Base-by-base conservation (phyloP, 2,797 vertebrate species). In the Anas acuta region DNA sequence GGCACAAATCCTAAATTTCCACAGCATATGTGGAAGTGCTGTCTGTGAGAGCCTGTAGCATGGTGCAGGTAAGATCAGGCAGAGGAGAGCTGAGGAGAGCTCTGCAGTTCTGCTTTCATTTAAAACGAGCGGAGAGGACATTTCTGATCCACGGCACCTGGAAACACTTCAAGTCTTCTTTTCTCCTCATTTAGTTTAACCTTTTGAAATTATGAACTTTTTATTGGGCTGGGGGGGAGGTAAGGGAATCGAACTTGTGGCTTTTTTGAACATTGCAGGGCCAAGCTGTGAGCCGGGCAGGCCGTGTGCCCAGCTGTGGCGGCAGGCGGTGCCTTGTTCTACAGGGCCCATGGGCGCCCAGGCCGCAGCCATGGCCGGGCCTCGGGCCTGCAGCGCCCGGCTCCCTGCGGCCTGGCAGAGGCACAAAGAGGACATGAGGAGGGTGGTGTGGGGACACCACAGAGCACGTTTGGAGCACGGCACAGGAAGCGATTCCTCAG, bases 381-480 rank as follows among this genome's bases (percentile, higher is more conserved):
- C 47, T 13, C 0, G 7, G 47, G 47, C 22, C 47, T 13, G 22
- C 47, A 49, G 47, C 6, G 12, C 47, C 47, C 22, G 2, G 47
- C 12, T 49, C 47, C 47, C 47, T 49, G 47, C 9, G 13, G 39
- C 28, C 26, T 19, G 21, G n/a, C 33, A 11, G 54, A 9, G 58
- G 21, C n/a, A 33, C n/a, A 19, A 4, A 25, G 22, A 17, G 26
- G 19, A 16, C 7, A 13, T 0, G 3, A 9, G 0, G 17, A 6
- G 56, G 69, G n/a, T 8, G 26, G 26, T 2, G 10, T 28, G 37
- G 19, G 37, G 17, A 20, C 25, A 8, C 32, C 41, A 32, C n/a
- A 1, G 32, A 17, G 26, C 6, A 1, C 6, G 0, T n/a, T 1
- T 6, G 41, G 37, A 45, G 39, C 21, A 32, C 0, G 2, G 16